Base-by-base conservation (phyloP, 2,888 invertebrate genomes). In the Pristionchus fissidentatus region DNA sequence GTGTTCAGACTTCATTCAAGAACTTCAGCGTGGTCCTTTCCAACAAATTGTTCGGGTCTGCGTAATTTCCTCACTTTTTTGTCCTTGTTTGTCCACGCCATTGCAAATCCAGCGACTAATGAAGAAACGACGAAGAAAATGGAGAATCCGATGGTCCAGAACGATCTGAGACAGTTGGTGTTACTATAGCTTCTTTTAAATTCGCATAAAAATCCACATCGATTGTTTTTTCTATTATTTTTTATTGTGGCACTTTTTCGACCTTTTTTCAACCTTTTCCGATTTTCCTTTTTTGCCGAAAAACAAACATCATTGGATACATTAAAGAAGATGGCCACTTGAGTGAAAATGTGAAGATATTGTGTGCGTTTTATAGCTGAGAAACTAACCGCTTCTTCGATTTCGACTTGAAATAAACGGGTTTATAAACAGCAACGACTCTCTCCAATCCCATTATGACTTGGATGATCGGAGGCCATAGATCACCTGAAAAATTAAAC, bases 401-500 rank as follows among this genome's bases (percentile, higher is more conserved):
- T 66, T 55, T 62, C 1, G 32, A 7, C 66, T 73, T 83, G 83
- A 83, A 83, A 22, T 38, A 57, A 19, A 83, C 60, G 19, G 83
- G 83, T 41, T 43, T 52, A 60, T 19, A 83, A 0, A 83, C 77
- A 4, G 83, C 83, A 10, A 77, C 41, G n/a, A 46, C 38, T 60
- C 83, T 22, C n/a, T 83, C 83, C 60, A 83, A 3, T 60, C 83
- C 83, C 83, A 83, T 83, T 7, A 60, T 77, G 38, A 83, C 83
- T 77, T 83, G 83, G 35, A 83, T 83, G 55, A 77, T 77, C 60
- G 83, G 83, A 22, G 83, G 83, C 83, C 83, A 83, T 8, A 83
- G 70, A 38, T 83, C 83, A 43, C 83, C 83, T 83, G 52, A 15
- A 83, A 43, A 8, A 46, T 22, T 4, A 32, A 41, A 7, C 46